Base-by-base conservation (phyloP, 2,888 invertebrate genomes). In the Nemotelus pantherinus region DNA sequence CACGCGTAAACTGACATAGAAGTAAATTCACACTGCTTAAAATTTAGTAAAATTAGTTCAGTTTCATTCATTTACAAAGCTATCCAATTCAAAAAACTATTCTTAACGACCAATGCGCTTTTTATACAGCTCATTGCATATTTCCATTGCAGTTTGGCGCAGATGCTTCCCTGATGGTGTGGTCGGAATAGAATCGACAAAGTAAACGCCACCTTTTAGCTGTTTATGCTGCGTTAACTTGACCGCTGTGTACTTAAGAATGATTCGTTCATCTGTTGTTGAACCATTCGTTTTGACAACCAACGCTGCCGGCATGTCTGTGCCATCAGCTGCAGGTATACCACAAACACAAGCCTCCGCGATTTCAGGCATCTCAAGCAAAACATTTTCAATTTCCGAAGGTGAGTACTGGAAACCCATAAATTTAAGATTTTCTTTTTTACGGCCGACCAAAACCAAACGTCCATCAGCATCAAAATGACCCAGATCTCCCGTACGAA, bases 81-180 rank as follows among this genome's bases (percentile, higher is more conserved):
- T 25, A 25, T 25, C 25, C 25, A 25, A 25, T 25, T 25, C 25
- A 25, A 25, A 25, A 25, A 25, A 25, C 25, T 25, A 25, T 25
- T 25, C 25, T 25, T 25, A 25, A 25, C 1, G n/a, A n/a, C 25
- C 25, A 25, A 25, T 25, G 1, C 25, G 25, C 7, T 39, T 25
- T 39, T 41, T 58, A 71, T 43, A 71, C 57, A 71, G 2, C 2
- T 71, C 43, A 41, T 6, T 57, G 43, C 47, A 43, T 25, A 71
- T 71, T 6, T 85, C 85, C 44, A 85, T 82, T 4, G 85, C 82
- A 80, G 83, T 83, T 50, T 83, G 82, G 2, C 84, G 81, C 41
- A 83, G 70, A 2, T 85, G 82, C 74, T 86, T 86, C 10, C 84
- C 86, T n/a, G 86, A 85, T 6, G 82, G 78, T 1, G 86, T 86